A percentile compares a stretch with the other conserved stretches of the same genome.
These are phyloP conservation scores for Chaetogeoica ovagalla DNA, from an alignment of 2,888 invertebrate species.

Conservation along the genomic window DNA sequence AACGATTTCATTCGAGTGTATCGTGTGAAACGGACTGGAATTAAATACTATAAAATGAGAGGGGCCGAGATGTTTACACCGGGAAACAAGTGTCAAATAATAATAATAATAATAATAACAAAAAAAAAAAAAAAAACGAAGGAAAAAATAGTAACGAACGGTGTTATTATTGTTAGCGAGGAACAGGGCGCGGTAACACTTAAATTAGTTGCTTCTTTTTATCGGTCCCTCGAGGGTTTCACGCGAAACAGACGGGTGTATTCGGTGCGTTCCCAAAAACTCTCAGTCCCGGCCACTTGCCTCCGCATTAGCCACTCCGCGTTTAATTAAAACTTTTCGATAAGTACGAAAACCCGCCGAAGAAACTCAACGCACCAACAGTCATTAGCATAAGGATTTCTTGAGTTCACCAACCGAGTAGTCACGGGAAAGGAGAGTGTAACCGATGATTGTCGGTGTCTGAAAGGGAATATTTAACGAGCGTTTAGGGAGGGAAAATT, in stretches of 20 bases:
- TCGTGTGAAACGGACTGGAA: constrained; percentile 7
- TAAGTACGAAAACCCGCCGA: constrained; percentile 46
- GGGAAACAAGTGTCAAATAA: constrained; percentile 47
- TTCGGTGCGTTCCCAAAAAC: constrained; percentile 35
- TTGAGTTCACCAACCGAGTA: neutral
- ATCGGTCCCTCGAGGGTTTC: constrained; percentile 36
- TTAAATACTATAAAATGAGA: constrained; percentile 14
- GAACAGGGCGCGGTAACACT: constrained; percentile 27
- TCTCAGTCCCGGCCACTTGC: constrained; percentile 47
- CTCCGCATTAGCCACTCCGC: constrained; percentile 43
- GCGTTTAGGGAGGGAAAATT: neutral
- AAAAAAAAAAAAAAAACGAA: constrained; percentile 11
- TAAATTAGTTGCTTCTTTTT: constrained; percentile 52
- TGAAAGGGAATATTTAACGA: constrained; percentile 33
- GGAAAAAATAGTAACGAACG: constrained; percentile 23
- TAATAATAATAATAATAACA: neutral
- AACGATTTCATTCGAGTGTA: constrained; percentile 19
- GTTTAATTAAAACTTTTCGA: constrained; percentile 53
- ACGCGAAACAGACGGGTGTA: constrained; percentile 45
- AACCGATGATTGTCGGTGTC: constrained; percentile 4
- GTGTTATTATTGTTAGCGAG: constrained; percentile 22
- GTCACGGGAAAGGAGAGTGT: neutral
- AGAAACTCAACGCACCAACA: constrained; percentile 34
- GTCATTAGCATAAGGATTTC: constrained; percentile 51
- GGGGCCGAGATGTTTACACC: constrained; percentile 18